phyloP scores from a whole-genome alignment of 2,797 vertebrate species.

The Peromyscus attwateri region DNA sequence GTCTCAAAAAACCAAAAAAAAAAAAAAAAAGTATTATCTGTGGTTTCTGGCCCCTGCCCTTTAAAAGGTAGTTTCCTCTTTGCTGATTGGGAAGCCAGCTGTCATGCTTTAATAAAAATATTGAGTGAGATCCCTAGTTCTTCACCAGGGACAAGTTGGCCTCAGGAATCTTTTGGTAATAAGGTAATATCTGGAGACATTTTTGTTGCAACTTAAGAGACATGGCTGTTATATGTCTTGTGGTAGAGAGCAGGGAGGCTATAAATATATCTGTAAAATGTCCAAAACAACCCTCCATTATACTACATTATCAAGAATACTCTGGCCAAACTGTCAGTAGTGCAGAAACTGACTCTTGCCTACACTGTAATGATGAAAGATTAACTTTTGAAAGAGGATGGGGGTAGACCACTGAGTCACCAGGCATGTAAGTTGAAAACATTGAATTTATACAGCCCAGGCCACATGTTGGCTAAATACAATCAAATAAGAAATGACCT shows the following conservation, averaged over 20 bases:
- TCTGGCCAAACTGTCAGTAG: not conserved
- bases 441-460: not conserved
- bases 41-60: not conserved
- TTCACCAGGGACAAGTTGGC: not conserved
- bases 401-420: not conserved
- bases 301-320: not conserved
- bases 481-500: not conserved
- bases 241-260: not conserved
- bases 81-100: not conserved
- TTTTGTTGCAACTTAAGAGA: not conserved
- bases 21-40: not conserved
- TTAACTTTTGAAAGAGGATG: not conserved
- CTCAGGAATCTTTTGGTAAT: not conserved
- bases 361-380: not conserved
- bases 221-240: not conserved
- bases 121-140: not conserved
- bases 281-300: not conserved
- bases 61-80: not conserved
- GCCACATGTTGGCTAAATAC: not conserved
- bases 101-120: not conserved
- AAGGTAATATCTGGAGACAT: not conserved
- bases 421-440: not conserved
- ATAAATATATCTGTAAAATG: not conserved
- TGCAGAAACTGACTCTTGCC: not conserved
- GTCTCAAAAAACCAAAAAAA: too few relatives aligned